Percentiles rank a stretch among this genome's conserved stretches.
Evolutionary conservation across 2,113 vertebrate genomes (phyloP).

Genomic region (Cavia porcellus): DNA sequence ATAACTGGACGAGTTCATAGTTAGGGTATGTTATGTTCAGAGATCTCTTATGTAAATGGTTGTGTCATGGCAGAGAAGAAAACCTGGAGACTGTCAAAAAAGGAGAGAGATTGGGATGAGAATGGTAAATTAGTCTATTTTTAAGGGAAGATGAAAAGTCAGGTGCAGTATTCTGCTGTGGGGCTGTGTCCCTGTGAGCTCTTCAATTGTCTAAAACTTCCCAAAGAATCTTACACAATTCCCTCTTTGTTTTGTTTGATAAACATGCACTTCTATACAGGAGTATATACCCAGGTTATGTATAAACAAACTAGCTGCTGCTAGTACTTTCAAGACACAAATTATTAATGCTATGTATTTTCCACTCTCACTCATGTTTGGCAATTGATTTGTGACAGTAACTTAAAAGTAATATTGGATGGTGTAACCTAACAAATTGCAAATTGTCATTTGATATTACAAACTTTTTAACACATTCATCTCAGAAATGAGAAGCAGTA

Average conservation of each 20-base stretch:
- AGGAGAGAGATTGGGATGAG: background rate
- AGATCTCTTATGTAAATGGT: background rate
- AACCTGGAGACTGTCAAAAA: background rate
- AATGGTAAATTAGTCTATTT: background rate
- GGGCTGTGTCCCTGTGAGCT: background rate
- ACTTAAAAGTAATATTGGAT: background rate
- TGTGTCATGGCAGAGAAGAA: background rate
- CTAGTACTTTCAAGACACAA: background rate
- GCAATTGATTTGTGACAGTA: background rate
- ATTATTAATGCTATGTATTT: background rate
- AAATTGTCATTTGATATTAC: conserved; percentile 17
- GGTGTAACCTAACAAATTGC: background rate
- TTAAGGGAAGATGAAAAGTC: background rate
- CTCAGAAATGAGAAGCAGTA: background rate
- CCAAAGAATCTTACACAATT: background rate
- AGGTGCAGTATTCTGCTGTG: background rate
- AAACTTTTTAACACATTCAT: background rate
- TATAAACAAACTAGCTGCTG: background rate
- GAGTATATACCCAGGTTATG: background rate
- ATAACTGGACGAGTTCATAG: background rate
- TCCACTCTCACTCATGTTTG: background rate
- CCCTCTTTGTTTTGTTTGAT: conserved; percentile 22
- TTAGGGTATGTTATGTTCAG: background rate
- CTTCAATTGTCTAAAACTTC: background rate
- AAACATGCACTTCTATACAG: background rate